Evolutionary conservation across 2,888 invertebrate genomes (phyloP), one percentile per base, ranked within the genome.

Genomic region (Diarsia dahlii): DNA sequence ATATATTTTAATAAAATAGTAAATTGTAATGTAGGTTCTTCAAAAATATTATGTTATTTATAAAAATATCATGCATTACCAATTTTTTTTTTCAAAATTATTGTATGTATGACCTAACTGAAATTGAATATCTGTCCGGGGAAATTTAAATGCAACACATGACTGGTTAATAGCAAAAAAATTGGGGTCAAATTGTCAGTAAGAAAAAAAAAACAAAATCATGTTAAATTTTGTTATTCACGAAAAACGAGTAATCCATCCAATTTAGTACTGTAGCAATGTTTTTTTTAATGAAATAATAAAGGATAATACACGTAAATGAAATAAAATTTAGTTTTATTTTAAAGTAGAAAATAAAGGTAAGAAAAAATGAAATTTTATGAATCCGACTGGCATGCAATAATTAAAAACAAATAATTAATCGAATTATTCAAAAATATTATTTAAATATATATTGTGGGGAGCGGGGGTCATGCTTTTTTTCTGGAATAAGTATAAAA

Each of bases 161-260:
- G 64, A 73, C 64, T 66, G 71, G 74, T 78, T 82, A 58, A 73
- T 74, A 67, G 73, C 84, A 78, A 77, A 82, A 64, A 75, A 15
- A 50, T 69, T 45, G 77, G 39, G 39, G 68, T 72, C 75, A 79
- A 81, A 45, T 65, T 78, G 85, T 85, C 78, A 87, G 82, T 84
- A 74, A 20, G n/a, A 64, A 28, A 83, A 81, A 76, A 78, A 79
- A 80, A 76, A 70, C 13, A 74, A 79, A 82, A 72, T 74, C 63
- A 56, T 69, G 82, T 88, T 89, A 88, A 85, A 83, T 75, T 79
- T 84, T 87, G 90, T 94, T 93, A 93, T 89, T 90, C 65, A 92
- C 89, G 84, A 79, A 67, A 85, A 76, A 72, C 66, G 83, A 76
- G 90, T 90, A 91, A 91, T 94, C 94, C 94, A 94, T 89, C 92